Evolutionary conservation across 2,888 invertebrate genomes (phyloP).

Genomic region (Ethmia dodecea): DNA sequence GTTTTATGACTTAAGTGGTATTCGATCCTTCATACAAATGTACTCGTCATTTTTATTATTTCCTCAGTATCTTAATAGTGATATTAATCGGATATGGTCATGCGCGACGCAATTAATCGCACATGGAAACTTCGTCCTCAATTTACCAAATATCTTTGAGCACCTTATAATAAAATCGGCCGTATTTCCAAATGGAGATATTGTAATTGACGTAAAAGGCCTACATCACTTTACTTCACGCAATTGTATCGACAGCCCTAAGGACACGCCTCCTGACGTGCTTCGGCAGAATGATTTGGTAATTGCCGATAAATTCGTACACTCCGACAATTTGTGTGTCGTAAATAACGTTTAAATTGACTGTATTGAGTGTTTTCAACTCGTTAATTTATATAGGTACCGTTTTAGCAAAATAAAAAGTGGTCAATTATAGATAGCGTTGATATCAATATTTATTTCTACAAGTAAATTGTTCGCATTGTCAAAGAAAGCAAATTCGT

Average conservation of each 20-base stretch:
- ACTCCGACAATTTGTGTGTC: slow-evolving; percentile 25
- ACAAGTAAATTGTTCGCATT: neutral
- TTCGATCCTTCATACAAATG: slow-evolving; percentile 5
- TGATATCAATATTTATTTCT: neutral
- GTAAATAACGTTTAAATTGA: slow-evolving; percentile 29
- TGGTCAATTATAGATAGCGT: too few species aligned
- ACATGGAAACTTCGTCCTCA: neutral
- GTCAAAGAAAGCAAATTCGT: too few species aligned
- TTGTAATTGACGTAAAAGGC: too few species aligned
- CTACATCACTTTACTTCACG: too few species aligned
- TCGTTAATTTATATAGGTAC: slow-evolving; percentile 17
- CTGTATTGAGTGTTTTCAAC: slow-evolving; percentile 17
- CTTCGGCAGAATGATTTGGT: slow-evolving; percentile 21
- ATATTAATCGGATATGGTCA: too few species aligned
- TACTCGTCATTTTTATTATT: slow-evolving; percentile 4
- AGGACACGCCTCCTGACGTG: slow-evolving; percentile 10
- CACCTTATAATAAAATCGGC: slow-evolving; percentile 1
- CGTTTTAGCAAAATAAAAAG: neutral
- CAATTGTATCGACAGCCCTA: slow-evolving; percentile 6
- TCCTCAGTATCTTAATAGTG: neutral
- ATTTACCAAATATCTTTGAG: neutral
- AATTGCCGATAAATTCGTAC: slow-evolving; percentile 27
- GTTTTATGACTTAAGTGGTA: slow-evolving; percentile 7
- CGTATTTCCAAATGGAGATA: slow-evolving; percentile 3
- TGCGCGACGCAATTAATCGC: neutral